phyloP scores from a whole-genome alignment of 2,113 vertebrate genomes.

The Trematomus loennbergii region DNA sequence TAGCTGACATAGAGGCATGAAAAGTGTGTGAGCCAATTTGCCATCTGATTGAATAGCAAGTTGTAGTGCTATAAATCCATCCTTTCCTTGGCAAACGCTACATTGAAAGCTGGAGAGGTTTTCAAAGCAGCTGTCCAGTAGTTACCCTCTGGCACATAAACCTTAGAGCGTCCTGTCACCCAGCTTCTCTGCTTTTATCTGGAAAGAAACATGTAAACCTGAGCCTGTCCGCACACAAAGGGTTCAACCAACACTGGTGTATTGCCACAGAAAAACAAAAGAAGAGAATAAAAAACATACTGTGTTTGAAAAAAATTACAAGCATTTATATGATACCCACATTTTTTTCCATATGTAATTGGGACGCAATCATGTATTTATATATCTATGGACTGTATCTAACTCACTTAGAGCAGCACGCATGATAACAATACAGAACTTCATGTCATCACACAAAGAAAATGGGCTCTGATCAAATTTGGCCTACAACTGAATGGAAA shows the following conservation, averaged over 20 bases:
- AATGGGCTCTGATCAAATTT: constrained; percentile 39
- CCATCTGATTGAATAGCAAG: constrained; percentile 5
- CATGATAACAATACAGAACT: neutral
- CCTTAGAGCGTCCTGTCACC: neutral
- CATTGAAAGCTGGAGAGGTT: constrained; percentile 1
- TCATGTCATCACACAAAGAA: constrained; percentile 8
- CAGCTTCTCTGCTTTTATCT: constrained; percentile 11
- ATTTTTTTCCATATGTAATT: neutral
- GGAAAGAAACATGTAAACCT: neutral
- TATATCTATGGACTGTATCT: neutral
- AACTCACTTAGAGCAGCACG: neutral
- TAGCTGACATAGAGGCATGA: neutral
- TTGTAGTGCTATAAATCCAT: constrained; percentile 3
- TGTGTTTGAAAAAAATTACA: neutral
- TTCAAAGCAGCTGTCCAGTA: constrained; percentile 7
- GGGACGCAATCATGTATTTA: neutral
- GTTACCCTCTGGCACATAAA: constrained; percentile 1
- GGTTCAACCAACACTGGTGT: neutral
- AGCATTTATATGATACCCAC: neutral
- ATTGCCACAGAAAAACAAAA: constrained; percentile 5
- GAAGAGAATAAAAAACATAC: neutral
- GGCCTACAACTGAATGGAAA: constrained; percentile 20
- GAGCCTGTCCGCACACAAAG: constrained; percentile 9
- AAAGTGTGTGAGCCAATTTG: neutral
- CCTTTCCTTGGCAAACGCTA: neutral